Conservation (phyloP, 2,113 vertebrate genomes). For the Dinomys branickii region DNA sequence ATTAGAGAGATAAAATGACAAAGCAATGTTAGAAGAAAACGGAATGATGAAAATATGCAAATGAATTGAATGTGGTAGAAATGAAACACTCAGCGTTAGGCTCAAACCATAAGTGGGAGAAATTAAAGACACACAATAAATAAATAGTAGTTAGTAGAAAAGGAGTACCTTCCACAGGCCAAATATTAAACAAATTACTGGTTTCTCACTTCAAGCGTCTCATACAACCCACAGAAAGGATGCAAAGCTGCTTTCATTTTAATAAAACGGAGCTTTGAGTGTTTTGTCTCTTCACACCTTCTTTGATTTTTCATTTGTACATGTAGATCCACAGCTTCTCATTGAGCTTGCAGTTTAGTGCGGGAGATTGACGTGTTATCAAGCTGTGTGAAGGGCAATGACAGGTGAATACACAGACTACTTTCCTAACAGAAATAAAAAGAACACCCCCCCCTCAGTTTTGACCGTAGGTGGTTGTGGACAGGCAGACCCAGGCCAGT, state of each 20-base stretch:
- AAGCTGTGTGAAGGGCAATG: neutral
- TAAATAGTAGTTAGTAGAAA: neutral
- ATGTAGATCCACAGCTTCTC: neutral
- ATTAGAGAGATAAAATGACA: neutral
- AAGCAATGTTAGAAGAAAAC: neutral
- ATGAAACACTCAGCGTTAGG: neutral
- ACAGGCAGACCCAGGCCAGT: neutral
- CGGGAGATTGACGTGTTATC: neutral
- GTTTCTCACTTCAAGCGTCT: neutral
- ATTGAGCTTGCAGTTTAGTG: neutral
- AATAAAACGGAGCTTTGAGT: neutral
- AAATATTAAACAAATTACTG: neutral
- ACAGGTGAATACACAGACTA: neutral
- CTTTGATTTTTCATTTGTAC: neutral
- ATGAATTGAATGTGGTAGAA: neutral
- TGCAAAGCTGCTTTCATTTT: neutral
- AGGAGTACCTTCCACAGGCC: neutral
- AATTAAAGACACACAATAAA: neutral
- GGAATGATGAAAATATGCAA: neutral
- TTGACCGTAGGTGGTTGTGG: neutral
- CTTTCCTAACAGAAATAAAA: neutral
- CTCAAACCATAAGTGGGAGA: neutral
- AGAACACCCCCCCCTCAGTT: neutral
- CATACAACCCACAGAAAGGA: neutral
- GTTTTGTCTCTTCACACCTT: neutral